Evolutionary conservation across 1,140 invertebrate species (phyloP).

Genomic region (Heliothis virescens): DNA sequence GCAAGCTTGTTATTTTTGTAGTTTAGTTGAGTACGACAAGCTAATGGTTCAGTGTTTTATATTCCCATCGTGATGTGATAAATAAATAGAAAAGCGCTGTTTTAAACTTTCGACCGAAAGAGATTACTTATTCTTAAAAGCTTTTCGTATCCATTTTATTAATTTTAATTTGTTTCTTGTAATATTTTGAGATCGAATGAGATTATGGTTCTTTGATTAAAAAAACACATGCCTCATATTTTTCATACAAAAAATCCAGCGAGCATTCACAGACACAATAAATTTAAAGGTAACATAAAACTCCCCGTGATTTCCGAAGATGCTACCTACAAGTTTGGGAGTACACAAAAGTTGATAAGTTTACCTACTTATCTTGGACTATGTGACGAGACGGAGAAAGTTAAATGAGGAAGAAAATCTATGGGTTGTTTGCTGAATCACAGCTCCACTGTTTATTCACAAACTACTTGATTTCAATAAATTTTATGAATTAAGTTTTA

Average conservation of each 20-base stretch:
- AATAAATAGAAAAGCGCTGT: neutral
- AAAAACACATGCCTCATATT: too few relatives aligned
- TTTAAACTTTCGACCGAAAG: neutral
- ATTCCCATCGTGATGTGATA: neutral
- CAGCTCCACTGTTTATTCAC: conserved; percentile 62
- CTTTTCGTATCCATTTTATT: too few relatives aligned
- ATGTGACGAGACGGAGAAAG: conserved; percentile 59
- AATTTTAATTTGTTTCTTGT: too few relatives aligned
- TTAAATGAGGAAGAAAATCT: conserved; percentile 73
- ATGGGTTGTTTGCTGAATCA: conserved; percentile 68
- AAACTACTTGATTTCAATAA: conserved; percentile 67
- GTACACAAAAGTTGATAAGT: conserved; percentile 28
- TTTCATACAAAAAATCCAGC: too few relatives aligned
- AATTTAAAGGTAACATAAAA: too few relatives aligned
- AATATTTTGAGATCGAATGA: too few relatives aligned
- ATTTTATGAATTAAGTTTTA: conserved; percentile 61
- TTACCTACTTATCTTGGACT: conserved; percentile 59
- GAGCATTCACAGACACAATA: too few relatives aligned
- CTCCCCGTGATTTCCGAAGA: too few relatives aligned
- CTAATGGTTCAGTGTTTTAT: neutral
- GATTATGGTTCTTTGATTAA: too few relatives aligned
- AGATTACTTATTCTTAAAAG: too few relatives aligned
- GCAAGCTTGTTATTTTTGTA: neutral
- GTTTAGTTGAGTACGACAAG: neutral
- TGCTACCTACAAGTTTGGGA: too few relatives aligned